Percentiles rank a stretch among this genome's conserved stretches.
These are phyloP conservation scores for Cyprinella venusta DNA, from an alignment of 2,797 vertebrate genomes.

Conservation along the genomic window DNA sequence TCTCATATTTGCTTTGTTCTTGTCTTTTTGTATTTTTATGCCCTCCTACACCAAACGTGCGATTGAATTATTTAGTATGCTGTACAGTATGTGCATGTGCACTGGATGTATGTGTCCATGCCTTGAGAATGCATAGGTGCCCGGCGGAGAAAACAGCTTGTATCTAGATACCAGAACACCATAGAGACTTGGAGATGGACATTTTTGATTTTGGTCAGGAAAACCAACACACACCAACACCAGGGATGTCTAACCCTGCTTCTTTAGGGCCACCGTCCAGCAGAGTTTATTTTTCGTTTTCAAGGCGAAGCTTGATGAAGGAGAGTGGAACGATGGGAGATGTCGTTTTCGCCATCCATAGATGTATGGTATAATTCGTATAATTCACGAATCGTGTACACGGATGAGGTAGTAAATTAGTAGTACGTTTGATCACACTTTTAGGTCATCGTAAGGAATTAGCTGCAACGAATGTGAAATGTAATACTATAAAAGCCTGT, in stretches of 20 bases:
- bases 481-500: too few relatives aligned
- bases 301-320: not conserved
- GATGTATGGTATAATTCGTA: too few relatives aligned
- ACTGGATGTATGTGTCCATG: slow-evolving; percentile 13
- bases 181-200: not conserved
- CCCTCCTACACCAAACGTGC: not conserved
- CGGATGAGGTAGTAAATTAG: not conserved
- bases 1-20: slow-evolving; percentile 38
- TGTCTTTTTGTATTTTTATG: slow-evolving; percentile 30
- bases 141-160: not conserved
- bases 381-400: not conserved
- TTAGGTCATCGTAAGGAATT: too few relatives aligned
- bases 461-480: too few relatives aligned
- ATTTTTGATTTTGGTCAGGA: not conserved
- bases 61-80: slow-evolving; percentile 51
- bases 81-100: slow-evolving; percentile 43
- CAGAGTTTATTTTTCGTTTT: not conserved
- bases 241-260: not conserved
- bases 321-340: not conserved
- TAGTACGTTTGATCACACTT: too few relatives aligned
- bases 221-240: not conserved
- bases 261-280: not conserved
- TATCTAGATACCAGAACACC: not conserved
- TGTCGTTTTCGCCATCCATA: too few relatives aligned
- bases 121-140: slow-evolving; percentile 57